Percentiles rank a stretch among this genome's conserved stretches.
phyloP scores from a whole-genome alignment of 1,140 invertebrate species.

The Pseudoatta argentina region DNA sequence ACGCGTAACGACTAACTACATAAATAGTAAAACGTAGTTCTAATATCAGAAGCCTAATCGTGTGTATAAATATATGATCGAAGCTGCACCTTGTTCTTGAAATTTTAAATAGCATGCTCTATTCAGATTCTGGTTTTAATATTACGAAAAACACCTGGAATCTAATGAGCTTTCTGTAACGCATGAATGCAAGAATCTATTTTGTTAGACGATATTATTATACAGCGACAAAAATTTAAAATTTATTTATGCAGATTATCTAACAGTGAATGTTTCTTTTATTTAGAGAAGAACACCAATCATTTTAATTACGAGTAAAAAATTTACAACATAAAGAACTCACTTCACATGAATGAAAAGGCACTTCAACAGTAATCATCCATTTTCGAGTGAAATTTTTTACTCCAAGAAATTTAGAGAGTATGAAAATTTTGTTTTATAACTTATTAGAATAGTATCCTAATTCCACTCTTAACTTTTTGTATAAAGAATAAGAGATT shows the following conservation, averaged over 20 bases:
- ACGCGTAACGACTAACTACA: constrained; percentile 59
- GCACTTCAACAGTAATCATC: too few relatives aligned
- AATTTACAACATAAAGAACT: too few relatives aligned
- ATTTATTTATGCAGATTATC: not conserved
- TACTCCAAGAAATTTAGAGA: too few relatives aligned
- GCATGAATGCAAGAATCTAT: not conserved
- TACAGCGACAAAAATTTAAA: not conserved
- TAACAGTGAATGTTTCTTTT: too few relatives aligned
- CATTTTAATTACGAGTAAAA: too few relatives aligned
- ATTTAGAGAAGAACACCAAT: too few relatives aligned
- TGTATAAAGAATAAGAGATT: not conserved
- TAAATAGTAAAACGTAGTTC: constrained; percentile 46
- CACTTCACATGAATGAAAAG: too few relatives aligned
- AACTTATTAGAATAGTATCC: not conserved
- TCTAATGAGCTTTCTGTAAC: not conserved
- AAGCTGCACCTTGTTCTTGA: constrained; percentile 9
- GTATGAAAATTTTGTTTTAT: not conserved
- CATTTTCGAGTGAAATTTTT: too few relatives aligned
- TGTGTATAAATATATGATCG: constrained; percentile 40
- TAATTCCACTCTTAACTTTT: not conserved
- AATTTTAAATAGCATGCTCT: constrained; percentile 23
- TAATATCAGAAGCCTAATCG: constrained; percentile 47
- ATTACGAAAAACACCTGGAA: constrained; percentile 25
- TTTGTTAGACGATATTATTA: not conserved
- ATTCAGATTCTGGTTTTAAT: constrained; percentile 39